Conservation (phyloP, 2,113 vertebrate species). For the Gasterosteus nipponicus region DNA sequence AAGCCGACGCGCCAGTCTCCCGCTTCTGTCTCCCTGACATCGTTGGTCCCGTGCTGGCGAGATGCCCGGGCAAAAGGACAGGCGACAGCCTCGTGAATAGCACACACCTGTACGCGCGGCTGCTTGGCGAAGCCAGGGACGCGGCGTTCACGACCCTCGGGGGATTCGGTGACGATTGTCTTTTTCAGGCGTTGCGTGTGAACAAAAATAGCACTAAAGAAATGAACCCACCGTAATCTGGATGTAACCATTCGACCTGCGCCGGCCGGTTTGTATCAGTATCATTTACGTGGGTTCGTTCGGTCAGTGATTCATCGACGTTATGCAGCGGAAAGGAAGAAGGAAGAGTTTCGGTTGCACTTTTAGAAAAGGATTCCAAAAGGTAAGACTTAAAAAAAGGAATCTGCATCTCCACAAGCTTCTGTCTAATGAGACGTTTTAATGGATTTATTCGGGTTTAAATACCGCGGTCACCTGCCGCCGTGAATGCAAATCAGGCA, state of each 20-base stretch:
- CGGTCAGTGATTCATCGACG: not conserved
- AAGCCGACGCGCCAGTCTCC: no score
- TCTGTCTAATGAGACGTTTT: constrained; percentile 15
- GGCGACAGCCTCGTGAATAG: no score
- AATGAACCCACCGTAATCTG: not conserved
- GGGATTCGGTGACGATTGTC: not conserved
- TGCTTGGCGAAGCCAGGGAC: no score
- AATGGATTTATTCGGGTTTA: constrained; percentile 6
- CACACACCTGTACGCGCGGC: no score
- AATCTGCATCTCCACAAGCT: constrained; percentile 3
- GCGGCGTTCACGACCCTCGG: no score
- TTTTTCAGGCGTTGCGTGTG: not conserved
- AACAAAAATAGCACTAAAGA: not conserved
- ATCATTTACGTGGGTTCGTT: not conserved
- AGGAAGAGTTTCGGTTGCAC: not conserved
- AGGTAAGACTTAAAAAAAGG: constrained; percentile 24
- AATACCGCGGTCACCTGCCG: not conserved
- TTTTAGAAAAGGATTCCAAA: constrained; percentile 5
- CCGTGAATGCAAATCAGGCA: not conserved
- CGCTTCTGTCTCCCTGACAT: no score
- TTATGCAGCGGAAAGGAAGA: not conserved
- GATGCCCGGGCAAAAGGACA: no score
- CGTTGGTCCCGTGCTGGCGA: no score
- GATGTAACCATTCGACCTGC: not conserved
- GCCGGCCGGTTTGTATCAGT: not conserved